phyloP scores from a whole-genome alignment of 2,888 invertebrate species.

The Drosophila paranaensis region DNA sequence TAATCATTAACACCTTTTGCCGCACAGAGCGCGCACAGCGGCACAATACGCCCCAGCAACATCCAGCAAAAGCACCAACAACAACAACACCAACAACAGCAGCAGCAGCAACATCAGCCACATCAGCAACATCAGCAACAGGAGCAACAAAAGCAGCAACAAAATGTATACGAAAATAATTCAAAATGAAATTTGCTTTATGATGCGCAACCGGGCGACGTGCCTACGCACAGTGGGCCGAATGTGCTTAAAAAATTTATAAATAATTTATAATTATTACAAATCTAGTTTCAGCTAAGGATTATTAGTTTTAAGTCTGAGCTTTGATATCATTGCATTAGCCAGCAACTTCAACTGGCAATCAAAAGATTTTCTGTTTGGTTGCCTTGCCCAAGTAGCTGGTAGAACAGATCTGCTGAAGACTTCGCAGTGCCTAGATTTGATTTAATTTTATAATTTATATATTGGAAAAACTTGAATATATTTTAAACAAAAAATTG shows the following conservation, averaged over 20 bases:
- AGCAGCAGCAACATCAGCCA: conserved; percentile 8
- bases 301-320: too few relatives aligned
- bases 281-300: too few relatives aligned
- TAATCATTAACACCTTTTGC: conserved; percentile 82
- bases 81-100: conserved; percentile 3
- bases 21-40: conserved; percentile 62
- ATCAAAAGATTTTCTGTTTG: too few relatives aligned
- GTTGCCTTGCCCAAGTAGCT: too few relatives aligned
- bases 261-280: too few relatives aligned
- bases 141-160: conserved; percentile 19
- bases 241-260: neutral
- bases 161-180: conserved; percentile 82
- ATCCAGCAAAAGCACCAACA: conserved; percentile 29
- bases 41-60: conserved; percentile 65
- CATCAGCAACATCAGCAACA: conserved; percentile 13
- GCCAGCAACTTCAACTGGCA: too few relatives aligned
- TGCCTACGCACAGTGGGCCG: conserved; percentile 60
- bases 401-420: too few relatives aligned
- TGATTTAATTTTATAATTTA: too few relatives aligned
- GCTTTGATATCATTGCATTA: too few relatives aligned
- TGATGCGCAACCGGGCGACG: conserved; percentile 82
- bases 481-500: too few relatives aligned
- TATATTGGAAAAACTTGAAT: too few relatives aligned
- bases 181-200: conserved; percentile 85
- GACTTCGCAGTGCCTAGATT: too few relatives aligned